phyloP scores from a whole-genome alignment of 2,888 invertebrate genomes.

The Cistogaster globosa region DNA sequence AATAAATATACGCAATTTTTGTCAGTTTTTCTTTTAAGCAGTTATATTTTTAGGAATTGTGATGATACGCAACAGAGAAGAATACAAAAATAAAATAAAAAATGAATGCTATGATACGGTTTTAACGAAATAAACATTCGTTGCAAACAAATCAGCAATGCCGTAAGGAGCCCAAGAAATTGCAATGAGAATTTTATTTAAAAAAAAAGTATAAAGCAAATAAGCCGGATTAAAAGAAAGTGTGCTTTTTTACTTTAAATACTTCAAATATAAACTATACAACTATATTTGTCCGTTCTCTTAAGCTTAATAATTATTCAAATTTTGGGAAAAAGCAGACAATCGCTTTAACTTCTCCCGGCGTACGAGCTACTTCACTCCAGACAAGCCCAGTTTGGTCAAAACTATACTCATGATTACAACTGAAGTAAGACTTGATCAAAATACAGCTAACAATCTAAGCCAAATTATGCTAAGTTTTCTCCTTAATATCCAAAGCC shows the following conservation, averaged over 20 bases:
- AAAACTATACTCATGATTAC: too few species aligned
- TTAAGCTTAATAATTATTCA: too few species aligned
- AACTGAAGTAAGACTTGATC: too few species aligned
- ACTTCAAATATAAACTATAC: too few species aligned
- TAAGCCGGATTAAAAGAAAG: not conserved
- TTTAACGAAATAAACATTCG: constrained; percentile 55
- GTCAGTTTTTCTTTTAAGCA: constrained; percentile 52
- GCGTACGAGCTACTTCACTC: too few species aligned
- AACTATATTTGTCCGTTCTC: too few species aligned
- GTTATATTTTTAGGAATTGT: constrained; percentile 61
- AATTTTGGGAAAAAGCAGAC: too few species aligned
- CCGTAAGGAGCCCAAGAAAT: not conserved
- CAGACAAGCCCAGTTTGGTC: too few species aligned
- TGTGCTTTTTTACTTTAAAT: not conserved
- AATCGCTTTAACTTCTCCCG: too few species aligned
- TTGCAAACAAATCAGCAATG: constrained; percentile 64
- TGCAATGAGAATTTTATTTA: not conserved
- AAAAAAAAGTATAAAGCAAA: not conserved
- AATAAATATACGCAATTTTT: constrained; percentile 64
- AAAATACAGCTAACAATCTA: too few species aligned
- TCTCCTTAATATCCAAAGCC: too few species aligned
- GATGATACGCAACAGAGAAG: constrained; percentile 64
- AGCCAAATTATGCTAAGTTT: too few species aligned
- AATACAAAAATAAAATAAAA: constrained; percentile 30
- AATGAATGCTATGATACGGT: constrained; percentile 43